These are phyloP conservation scores for Orthochromis indermauri DNA, from an alignment of 2,113 vertebrate species.

Conservation along the genomic window DNA sequence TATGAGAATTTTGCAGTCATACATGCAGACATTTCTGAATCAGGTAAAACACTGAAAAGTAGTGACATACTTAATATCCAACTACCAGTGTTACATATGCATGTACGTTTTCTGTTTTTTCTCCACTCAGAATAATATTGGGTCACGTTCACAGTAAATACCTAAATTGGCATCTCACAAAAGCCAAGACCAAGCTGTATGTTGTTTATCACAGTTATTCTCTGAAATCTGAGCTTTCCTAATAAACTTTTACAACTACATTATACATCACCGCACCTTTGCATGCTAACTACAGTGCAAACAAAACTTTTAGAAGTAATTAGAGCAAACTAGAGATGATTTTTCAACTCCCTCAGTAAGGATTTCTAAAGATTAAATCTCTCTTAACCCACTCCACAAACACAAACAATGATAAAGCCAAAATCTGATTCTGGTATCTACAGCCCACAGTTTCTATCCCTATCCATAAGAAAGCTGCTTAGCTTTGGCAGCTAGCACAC, in stretches of 20 bases:
- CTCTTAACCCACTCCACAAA: conserved; percentile 61
- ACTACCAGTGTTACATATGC: neutral
- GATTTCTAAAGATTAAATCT: conserved; percentile 65
- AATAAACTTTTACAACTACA: neutral
- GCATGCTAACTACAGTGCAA: neutral
- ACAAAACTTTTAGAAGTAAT: conserved; percentile 63
- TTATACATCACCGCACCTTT: neutral
- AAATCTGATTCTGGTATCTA: conserved; percentile 72
- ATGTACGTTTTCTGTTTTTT: neutral
- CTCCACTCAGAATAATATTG: neutral
- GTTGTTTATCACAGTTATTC: neutral
- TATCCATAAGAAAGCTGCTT: conserved; percentile 64
- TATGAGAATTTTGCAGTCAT: neutral
- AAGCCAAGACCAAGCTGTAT: neutral
- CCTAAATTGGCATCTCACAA: neutral
- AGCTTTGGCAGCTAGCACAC: conserved; percentile 50
- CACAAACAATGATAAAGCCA: conserved; percentile 64
- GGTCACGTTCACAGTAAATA: neutral
- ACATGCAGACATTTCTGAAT: neutral
- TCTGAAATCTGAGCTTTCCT: neutral
- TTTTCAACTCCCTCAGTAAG: conserved; percentile 49
- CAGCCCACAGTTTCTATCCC: conserved; percentile 59
- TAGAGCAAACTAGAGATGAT: conserved; percentile 54
- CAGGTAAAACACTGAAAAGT: neutral
- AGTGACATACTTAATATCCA: neutral